Evolutionary conservation across 1,140 invertebrate genomes (phyloP), one percentile per base, ranked within the genome.

Genomic region (Lucilia sericata): DNA sequence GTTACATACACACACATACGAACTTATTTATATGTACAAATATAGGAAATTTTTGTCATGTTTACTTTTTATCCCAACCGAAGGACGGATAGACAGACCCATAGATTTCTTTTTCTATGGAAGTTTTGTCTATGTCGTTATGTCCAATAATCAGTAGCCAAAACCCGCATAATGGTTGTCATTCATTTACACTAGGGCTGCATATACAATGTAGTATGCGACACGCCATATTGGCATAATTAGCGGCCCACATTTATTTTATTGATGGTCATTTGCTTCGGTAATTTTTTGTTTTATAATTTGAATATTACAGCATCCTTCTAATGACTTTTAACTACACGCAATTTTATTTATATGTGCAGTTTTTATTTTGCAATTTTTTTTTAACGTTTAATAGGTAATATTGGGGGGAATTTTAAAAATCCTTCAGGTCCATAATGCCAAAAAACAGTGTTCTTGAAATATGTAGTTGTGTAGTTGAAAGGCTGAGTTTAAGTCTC

Each of bases 91-190:
- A 42, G 5, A 42, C 42, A 42, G 42, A 42, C 42, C 42, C 42
- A 42, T 42, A 42, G 42, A 42, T 42, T 42, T 42, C 42, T 42
- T 30, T 30, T 42, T 42, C 42, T 42, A 42, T 42, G 42, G 42
- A 7, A 42, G 42, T 42, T 42, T 0, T 42, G 42, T 8, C 7
- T 10, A 10, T 42, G 13, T 49, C 8, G n/a, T 65, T 65, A 9
- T 70, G 65, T 70, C n/a, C 21, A 21, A 17, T n/a, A 85, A 84
- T 85, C 84, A 85, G 83, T 84, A 85, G 83, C 80, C 85, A 84
- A 80, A 80, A 74, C 85, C 85, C 85, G 85, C 85, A 85, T 85
- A 85, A 85, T 85, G 74, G 85, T 80, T 80, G 83, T 85, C 84
- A 80, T 85, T 85, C 85, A 85, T 85, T 84, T 84, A 85, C 83